Conservation (phyloP, 1,140 invertebrate species). For the Triops longicaudatus region DNA sequence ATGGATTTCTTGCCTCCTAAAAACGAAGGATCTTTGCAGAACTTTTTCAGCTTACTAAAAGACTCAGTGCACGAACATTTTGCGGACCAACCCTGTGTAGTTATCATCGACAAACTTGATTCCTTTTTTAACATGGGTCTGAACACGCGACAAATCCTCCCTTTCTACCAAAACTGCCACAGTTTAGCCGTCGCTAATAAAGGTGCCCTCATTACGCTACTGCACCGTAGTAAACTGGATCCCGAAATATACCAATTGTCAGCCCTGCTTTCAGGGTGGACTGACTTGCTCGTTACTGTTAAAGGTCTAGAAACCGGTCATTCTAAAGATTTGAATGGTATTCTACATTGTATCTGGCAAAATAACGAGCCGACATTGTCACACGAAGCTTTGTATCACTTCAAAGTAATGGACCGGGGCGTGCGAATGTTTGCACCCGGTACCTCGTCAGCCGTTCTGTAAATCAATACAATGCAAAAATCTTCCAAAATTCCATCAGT, state of each 20-base stretch:
- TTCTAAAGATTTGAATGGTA: slow-evolving; percentile 24
- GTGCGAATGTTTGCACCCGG: slow-evolving; percentile 25
- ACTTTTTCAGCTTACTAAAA: background rate
- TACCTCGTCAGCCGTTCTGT: slow-evolving; percentile 23
- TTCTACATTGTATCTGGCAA: slow-evolving; percentile 17
- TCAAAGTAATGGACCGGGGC: slow-evolving; percentile 25
- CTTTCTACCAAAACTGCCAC: slow-evolving; percentile 22
- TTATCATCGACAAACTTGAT: slow-evolving; percentile 24
- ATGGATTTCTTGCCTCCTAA: slow-evolving; percentile 15
- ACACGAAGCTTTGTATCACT: slow-evolving; percentile 21
- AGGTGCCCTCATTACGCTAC: slow-evolving; percentile 16
- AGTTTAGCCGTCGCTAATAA: background rate
- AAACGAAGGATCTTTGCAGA: background rate
- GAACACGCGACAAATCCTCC: background rate
- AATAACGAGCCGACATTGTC: background rate
- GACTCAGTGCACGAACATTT: background rate
- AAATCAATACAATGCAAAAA: slow-evolving; percentile 17
- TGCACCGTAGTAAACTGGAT: background rate
- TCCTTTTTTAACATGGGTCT: slow-evolving; percentile 21
- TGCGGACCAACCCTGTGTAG: background rate
- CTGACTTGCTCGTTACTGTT: slow-evolving; percentile 20
- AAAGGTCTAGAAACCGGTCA: slow-evolving; percentile 21
- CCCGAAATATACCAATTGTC: background rate
- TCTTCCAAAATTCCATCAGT: background rate
- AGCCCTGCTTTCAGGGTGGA: slow-evolving; percentile 17